Conservation (phyloP, 2,797 vertebrate genomes). For the Naso thynnoides region DNA sequence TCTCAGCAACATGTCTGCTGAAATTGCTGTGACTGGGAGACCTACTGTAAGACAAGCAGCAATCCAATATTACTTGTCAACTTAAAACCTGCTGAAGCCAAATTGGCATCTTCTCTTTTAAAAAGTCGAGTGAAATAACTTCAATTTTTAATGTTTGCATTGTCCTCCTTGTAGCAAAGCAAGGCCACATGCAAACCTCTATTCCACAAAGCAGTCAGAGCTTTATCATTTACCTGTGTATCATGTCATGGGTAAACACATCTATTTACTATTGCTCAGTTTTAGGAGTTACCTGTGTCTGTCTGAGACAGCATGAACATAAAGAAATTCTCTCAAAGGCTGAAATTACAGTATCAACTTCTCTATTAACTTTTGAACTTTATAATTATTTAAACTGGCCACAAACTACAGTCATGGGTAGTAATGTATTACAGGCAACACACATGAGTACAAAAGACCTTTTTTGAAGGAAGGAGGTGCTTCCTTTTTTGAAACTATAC, state of each 20-base stretch:
- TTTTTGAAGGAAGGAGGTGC: too few species aligned
- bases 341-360: conserved; percentile 35
- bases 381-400: not conserved
- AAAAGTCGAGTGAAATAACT: conserved; percentile 46
- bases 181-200: not conserved
- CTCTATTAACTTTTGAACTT: conserved; percentile 36
- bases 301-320: conserved; percentile 6
- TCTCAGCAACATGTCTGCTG: conserved; percentile 84
- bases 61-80: conserved; percentile 75
- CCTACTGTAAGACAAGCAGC: conserved; percentile 77
- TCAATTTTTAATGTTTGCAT: conserved; percentile 21
- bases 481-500: too few species aligned
- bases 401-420: not conserved
- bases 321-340: conserved; percentile 1
- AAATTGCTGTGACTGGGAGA: conserved; percentile 81
- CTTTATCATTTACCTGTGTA: not conserved
- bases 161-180: conserved; percentile 17
- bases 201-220: conserved; percentile 17
- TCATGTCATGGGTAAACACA: conserved; percentile 12
- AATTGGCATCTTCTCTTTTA: conserved; percentile 45
- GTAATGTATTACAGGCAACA: too few species aligned
- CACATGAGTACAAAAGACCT: too few species aligned
- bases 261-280: conserved; percentile 1
- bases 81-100: conserved; percentile 61
- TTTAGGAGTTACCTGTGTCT: conserved; percentile 1